Conservation (phyloP, 2,888 invertebrate species). For the Agriopis leucophaearia region DNA sequence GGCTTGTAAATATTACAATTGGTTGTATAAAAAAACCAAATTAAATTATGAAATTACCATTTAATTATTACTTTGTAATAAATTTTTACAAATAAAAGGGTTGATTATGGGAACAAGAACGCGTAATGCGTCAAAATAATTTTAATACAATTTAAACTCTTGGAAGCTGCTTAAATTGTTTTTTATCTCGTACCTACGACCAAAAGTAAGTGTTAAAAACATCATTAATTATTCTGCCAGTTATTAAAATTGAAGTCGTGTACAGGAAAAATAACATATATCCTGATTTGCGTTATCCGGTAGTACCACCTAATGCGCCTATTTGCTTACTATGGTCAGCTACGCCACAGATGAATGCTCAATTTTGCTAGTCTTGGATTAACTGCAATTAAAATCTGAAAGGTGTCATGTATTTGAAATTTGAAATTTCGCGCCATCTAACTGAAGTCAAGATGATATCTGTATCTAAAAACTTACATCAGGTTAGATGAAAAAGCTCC, state of each 20-base stretch:
- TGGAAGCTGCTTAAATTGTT: not conserved
- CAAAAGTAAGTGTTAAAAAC: not conserved
- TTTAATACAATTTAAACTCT: too few species aligned
- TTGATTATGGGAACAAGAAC: too few species aligned
- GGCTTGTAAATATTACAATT: too few species aligned
- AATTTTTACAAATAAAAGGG: too few species aligned
- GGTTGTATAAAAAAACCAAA: too few species aligned
- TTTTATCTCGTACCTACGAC: too few species aligned
- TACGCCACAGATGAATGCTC: not conserved
- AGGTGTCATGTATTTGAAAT: not conserved
- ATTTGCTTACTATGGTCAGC: not conserved
- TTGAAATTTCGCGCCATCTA: not conserved
- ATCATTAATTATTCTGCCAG: conserved; percentile 3
- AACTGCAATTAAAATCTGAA: not conserved
- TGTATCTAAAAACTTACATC: not conserved
- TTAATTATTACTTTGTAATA: too few species aligned
- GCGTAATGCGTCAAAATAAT: too few species aligned
- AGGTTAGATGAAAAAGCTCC: not conserved
- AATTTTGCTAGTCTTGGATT: not conserved
- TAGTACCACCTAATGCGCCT: conserved; percentile 10
- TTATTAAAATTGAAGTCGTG: conserved; percentile 23
- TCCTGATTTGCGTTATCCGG: conserved; percentile 41
- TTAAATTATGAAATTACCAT: too few species aligned
- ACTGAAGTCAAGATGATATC: not conserved
- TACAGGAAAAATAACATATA: conserved; percentile 41